phyloP scores from a whole-genome alignment of 1,140 invertebrate species.

The Habropoda laboriosa region DNA sequence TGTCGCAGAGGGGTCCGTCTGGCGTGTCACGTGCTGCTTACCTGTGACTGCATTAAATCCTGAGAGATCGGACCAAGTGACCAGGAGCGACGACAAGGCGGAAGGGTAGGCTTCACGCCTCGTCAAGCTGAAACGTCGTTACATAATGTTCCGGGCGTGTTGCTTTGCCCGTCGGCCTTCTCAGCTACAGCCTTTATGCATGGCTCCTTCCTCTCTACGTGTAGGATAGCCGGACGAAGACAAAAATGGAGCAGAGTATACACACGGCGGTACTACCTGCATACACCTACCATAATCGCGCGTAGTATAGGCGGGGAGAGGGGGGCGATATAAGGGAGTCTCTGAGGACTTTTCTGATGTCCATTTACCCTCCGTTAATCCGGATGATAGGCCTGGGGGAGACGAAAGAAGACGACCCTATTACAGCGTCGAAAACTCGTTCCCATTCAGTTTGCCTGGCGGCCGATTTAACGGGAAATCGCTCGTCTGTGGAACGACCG shows the following conservation, averaged over 20 bases:
- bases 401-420: slow-evolving; percentile 15
- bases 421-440: slow-evolving; percentile 45
- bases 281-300: no score
- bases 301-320: no score
- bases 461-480: slow-evolving; percentile 58
- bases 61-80: slow-evolving; percentile 26
- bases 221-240: neutral
- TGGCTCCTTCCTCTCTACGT: neutral
- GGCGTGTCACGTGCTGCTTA: slow-evolving; percentile 7
- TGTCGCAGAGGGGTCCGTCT: slow-evolving; percentile 14
- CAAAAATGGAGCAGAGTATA: neutral
- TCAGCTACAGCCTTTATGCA: slow-evolving; percentile 43
- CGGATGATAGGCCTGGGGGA: slow-evolving; percentile 8
- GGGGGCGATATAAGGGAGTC: neutral
- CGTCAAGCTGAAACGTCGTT: slow-evolving; percentile 53
- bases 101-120: slow-evolving; percentile 59
- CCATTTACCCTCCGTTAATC: slow-evolving; percentile 40
- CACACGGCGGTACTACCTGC: no score
- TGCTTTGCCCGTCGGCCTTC: slow-evolving; percentile 38
- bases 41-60: slow-evolving; percentile 48
- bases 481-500: slow-evolving; percentile 48
- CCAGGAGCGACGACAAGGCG: slow-evolving; percentile 37
- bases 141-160: slow-evolving; percentile 41
- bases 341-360: neutral
- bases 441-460: slow-evolving; percentile 49